Base-by-base conservation (phyloP, 1,140 invertebrate species). In the Aphelenchoides besseyi region DNA sequence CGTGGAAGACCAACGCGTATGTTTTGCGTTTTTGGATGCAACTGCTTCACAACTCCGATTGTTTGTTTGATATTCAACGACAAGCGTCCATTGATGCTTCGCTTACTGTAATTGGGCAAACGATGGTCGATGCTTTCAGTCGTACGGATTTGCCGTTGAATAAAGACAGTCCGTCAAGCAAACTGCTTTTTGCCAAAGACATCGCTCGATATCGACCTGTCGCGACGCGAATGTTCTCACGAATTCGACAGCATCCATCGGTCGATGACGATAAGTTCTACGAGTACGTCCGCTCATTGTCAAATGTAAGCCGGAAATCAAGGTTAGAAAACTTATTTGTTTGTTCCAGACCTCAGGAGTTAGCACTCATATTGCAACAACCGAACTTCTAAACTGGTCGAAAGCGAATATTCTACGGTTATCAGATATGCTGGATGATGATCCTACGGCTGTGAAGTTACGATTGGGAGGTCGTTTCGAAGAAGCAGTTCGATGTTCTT, bases 11-110 rank as follows among this genome's bases (percentile, higher is more conserved):
- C 0, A 96, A 96, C 78, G 89, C 88, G 85, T 87, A 83, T 67
- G 76, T 93, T 41, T 87, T 96, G 57, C 88, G 94, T 77, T 95
- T 96, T 88, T 97, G 94, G 94, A 92, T 95, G 16, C 95, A 95
- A 86, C 92, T 96, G 76, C 94, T 96, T 68, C 96, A 95, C 85
- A 95, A 95, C 88, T 93, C 94, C 3, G 92, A 96, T 86, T 95
- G 94, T 85, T 92, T 96, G 85, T 95, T 97, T 85, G 94, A 96
- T 86, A 92, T 96, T 57, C 92, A 94, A 79, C 95, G 95, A 87
- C 93, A 92, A 1, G 88, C 90, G 12, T 93, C 92, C 3, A 90
- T 95, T 16, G 93, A 95, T 86, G 92, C 92, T 12, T 94, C 92
- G 83, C 86, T 97, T 33, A 93, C 92, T 74, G 93, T 95, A 33